Evolutionary conservation across 30 jellyfish, hydroid and myxozoan species (phyloP).

Genomic region (Aurelia aurita): DNA sequence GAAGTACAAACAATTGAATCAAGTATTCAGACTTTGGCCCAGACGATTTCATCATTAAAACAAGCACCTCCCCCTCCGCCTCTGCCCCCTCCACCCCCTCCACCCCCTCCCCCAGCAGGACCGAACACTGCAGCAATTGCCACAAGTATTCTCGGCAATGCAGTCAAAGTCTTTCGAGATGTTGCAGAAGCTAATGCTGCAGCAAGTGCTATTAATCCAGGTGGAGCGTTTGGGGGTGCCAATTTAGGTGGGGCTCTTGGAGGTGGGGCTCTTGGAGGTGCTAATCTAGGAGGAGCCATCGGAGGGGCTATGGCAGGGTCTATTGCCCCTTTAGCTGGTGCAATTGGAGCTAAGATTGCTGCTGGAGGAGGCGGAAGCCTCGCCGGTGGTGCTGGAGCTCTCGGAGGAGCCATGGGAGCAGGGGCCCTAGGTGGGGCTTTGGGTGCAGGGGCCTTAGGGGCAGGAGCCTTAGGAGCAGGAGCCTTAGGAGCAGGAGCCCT

Average conservation of each 20-base stretch:
- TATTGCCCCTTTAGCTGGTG: slow-evolving; percentile 9
- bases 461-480: slow-evolving; percentile 30
- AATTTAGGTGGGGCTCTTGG: slow-evolving; percentile 23
- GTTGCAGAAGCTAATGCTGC: slow-evolving; percentile 72
- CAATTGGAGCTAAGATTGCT: slow-evolving; percentile 1
- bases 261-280: slow-evolving; percentile 34
- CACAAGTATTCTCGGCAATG: slow-evolving; percentile 64
- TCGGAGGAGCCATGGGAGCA: slow-evolving; percentile 43
- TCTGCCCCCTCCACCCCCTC: slow-evolving; percentile 84
- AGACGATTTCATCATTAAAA: slow-evolving; percentile 44
- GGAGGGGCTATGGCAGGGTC: slow-evolving; percentile 45
- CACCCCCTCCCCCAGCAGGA: slow-evolving; percentile 59
- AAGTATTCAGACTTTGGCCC: slow-evolving; percentile 62
- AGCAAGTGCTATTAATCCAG: slow-evolving; percentile 8
- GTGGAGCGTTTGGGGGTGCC: slow-evolving; percentile 12
- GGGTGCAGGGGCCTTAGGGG: slow-evolving; percentile 39
- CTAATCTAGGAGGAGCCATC: slow-evolving; percentile 27
- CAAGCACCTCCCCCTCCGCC: slow-evolving; percentile 56
- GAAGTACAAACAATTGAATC: slow-evolving; percentile 57
- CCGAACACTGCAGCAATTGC: slow-evolving; percentile 66
- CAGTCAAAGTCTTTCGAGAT: slow-evolving; percentile 57
- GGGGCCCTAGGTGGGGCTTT: slow-evolving; percentile 13
- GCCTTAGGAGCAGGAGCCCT: slow-evolving; percentile 25
- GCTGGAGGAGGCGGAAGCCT: slow-evolving; percentile 24
- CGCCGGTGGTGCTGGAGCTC: slow-evolving; percentile 14